Conservation (phyloP, 2,888 invertebrate genomes). For the Machimus atricapillus region DNA sequence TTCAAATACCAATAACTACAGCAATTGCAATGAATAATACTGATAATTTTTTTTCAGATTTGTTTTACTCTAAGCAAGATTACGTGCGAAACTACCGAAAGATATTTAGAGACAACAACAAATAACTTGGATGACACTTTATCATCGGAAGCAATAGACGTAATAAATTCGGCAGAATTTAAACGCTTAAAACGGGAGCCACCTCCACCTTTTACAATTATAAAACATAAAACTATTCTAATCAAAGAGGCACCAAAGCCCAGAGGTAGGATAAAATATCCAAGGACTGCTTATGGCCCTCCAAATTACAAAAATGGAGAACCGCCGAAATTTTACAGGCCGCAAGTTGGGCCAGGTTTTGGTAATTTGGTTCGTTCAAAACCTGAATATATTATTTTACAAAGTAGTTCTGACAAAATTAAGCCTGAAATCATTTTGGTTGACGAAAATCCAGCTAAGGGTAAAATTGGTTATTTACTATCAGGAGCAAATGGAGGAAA, state of each 20-base stretch:
- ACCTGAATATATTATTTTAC: not conserved
- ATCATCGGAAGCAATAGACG: not conserved
- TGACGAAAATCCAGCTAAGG: not conserved
- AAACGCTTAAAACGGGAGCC: not conserved
- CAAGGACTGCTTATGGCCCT: conserved; percentile 55
- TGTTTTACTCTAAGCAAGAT: not conserved
- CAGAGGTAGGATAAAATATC: conserved; percentile 52
- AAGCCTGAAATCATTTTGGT: not conserved
- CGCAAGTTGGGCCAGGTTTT: conserved; percentile 5
- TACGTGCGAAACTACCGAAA: not conserved
- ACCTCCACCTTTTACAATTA: conserved; percentile 53
- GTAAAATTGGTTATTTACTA: not conserved
- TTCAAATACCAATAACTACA: too few relatives aligned
- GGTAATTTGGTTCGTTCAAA: not conserved
- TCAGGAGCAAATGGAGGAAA: not conserved
- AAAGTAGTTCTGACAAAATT: not conserved
- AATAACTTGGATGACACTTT: not conserved
- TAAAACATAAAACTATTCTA: conserved; percentile 50
- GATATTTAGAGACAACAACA: not conserved
- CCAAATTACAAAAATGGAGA: conserved; percentile 49
- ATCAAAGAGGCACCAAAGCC: conserved; percentile 52
- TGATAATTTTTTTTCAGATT: not conserved
- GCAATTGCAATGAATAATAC: not conserved
- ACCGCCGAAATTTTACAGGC: conserved; percentile 51
- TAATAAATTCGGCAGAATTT: not conserved